Evolutionary conservation across 2,113 vertebrate species (phyloP), one percentile per base, ranked within the genome.

Genomic region (Oncorhynchus nerka): DNA sequence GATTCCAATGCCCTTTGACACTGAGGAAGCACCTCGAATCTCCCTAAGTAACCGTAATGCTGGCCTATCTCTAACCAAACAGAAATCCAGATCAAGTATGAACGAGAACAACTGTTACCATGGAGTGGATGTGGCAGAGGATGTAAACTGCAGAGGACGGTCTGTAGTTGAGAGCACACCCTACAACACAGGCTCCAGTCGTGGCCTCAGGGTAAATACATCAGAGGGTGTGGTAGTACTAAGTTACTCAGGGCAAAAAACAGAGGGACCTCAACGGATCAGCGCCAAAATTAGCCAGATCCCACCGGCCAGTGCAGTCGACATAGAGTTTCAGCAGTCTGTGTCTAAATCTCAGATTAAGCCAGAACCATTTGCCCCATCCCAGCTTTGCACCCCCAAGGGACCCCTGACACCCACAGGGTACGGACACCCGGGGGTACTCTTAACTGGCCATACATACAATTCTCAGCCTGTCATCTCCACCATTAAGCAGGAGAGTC

Each of bases 231-330:
- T 99, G 0, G 97, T 99, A 74, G 95, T 99, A 19, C 88, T 99
- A 73, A 99, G 97, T 90, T 99, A 98, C 79, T 99, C 98, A 0
- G 97, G 97, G 5, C 97, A 99, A 90, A 99, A 99, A 92, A 99
- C 96, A 0, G 97, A 98, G 86, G 97, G 97, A 24, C 95, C 96
- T 1, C 97, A 99, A 80, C 92, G 97, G 13, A 96, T 99, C 82
- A 98, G 96, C 69, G 98, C 39, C 9, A 45, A 45, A 45, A 45
- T 45, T 45, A 45, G 39, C 39, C 39, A 45, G 39, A 45, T 45
- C 98, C 98, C 98, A 26, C 96, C 95, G 0, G 96, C 98, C 9
- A 99, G 96, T 1, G 96, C 95, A 0, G 95, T 97, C 16, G 98
- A 99, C 87, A 96, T 98, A 0, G 98, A 99, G 55, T 98, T 99